These are phyloP conservation scores for Watsonalla binaria DNA, from an alignment of 2,888 invertebrate genomes.

Conservation along the genomic window DNA sequence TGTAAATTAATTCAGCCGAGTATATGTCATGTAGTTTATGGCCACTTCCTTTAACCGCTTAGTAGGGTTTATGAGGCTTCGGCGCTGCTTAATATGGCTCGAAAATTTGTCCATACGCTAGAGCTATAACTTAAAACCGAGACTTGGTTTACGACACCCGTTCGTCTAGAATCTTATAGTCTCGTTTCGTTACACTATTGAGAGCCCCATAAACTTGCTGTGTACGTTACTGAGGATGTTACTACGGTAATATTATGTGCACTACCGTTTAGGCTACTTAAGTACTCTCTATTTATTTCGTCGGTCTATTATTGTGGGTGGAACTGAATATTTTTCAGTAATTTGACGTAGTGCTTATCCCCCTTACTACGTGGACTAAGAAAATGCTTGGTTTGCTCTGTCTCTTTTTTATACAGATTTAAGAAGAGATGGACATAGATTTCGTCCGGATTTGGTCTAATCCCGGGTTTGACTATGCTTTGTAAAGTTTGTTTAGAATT, in stretches of 20 bases:
- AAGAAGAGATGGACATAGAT: too few relatives aligned
- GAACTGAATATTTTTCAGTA: too few relatives aligned
- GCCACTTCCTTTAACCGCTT: constrained; percentile 37
- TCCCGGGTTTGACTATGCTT: too few relatives aligned
- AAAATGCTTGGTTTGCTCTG: too few relatives aligned
- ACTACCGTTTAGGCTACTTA: constrained; percentile 4
- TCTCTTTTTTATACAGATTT: too few relatives aligned
- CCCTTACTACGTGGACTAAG: too few relatives aligned
- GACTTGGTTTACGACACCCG: constrained; percentile 47
- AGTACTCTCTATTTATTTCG: too few relatives aligned
- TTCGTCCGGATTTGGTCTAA: too few relatives aligned
- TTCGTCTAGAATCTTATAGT: constrained; percentile 28
- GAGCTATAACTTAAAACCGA: constrained; percentile 46
- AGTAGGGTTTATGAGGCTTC: constrained; percentile 49
- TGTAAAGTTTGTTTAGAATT: too few relatives aligned
- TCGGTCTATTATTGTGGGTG: too few relatives aligned
- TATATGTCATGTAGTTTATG: constrained; percentile 41
- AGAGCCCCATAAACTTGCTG: constrained; percentile 29
- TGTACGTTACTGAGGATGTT: constrained; percentile 23
- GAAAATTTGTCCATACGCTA: constrained; percentile 54
- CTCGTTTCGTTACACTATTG: constrained; percentile 19
- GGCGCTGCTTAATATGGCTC: constrained; percentile 46
- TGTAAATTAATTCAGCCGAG: constrained; percentile 6
- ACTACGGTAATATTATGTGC: constrained; percentile 17
- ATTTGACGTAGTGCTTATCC: too few relatives aligned